Percentiles rank a stretch among this genome's conserved stretches.
phyloP scores from a whole-genome alignment of 2,113 vertebrate genomes.

The Chelonoidis abingdonii region DNA sequence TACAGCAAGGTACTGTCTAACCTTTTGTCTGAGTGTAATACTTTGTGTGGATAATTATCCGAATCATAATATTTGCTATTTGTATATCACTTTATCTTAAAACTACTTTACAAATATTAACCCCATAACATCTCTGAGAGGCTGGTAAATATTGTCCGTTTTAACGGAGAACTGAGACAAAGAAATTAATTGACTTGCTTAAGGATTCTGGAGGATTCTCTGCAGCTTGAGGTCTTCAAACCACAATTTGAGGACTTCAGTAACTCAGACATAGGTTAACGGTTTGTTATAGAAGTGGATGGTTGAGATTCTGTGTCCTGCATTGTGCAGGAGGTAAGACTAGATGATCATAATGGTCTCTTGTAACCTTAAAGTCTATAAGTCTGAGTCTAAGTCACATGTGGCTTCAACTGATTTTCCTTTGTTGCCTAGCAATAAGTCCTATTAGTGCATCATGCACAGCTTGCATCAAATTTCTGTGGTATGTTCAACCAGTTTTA shows the following conservation, averaged over 20 bases:
- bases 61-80: not conserved
- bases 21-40: not conserved
- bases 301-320: no score
- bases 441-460: not conserved
- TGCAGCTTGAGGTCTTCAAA: no score
- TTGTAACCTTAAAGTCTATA: no score
- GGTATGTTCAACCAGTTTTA: not conserved
- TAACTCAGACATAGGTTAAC: no score
- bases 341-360: no score
- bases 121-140: rapidly evolving
- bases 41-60: not conserved
- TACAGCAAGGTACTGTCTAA: not conserved
- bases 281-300: no score
- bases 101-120: not conserved
- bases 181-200: not conserved
- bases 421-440: not conserved
- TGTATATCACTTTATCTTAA: not conserved
- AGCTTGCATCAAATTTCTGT: not conserved
- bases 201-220: not conserved
- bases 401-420: not conserved
- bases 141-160: not conserved
- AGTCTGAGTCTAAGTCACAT: not conserved
- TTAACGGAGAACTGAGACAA: not conserved
- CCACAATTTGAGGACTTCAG: no score
- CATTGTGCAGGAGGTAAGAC: no score